phyloP scores from a whole-genome alignment of 2,888 invertebrate genomes.

The Ligdia adustata region DNA sequence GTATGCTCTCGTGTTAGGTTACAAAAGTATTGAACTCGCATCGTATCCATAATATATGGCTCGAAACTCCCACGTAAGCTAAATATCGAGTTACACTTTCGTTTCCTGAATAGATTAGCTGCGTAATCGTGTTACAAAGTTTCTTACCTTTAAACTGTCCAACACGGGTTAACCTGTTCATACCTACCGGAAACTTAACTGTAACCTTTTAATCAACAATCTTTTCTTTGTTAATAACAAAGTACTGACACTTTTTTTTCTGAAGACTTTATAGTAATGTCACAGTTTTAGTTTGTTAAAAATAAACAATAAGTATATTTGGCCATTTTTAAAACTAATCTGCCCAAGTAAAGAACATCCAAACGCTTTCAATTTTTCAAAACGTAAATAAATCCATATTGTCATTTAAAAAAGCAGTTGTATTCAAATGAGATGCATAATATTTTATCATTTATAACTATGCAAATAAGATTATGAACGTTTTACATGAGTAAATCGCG shows the following conservation, averaged over 20 bases:
- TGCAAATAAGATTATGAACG: conserved; percentile 20
- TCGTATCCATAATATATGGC: conserved; percentile 25
- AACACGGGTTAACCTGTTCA: neutral
- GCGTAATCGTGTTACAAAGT: conserved; percentile 24
- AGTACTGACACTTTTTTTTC: too few species aligned
- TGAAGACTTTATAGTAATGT: too few species aligned
- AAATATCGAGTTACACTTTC: conserved; percentile 39
- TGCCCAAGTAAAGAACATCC: neutral
- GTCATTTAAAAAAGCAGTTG: conserved; percentile 7
- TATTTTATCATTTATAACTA: conserved; percentile 15
- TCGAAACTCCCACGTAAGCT: conserved; percentile 51
- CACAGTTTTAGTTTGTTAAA: too few species aligned
- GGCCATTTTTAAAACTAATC: too few species aligned
- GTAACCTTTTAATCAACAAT: too few species aligned
- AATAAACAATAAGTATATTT: too few species aligned
- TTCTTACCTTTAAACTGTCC: conserved; percentile 12
- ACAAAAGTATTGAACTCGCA: conserved; percentile 15
- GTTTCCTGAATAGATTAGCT: conserved; percentile 30
- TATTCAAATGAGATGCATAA: conserved; percentile 20
- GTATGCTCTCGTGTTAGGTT: conserved; percentile 31
- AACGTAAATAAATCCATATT: conserved; percentile 1
- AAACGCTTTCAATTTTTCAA: neutral
- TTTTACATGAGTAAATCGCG: conserved; percentile 21
- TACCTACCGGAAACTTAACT: too few species aligned
- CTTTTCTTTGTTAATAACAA: too few species aligned